Base-by-base conservation (phyloP, 2,888 invertebrate genomes). In the Caenorhabditis wallacei region DNA sequence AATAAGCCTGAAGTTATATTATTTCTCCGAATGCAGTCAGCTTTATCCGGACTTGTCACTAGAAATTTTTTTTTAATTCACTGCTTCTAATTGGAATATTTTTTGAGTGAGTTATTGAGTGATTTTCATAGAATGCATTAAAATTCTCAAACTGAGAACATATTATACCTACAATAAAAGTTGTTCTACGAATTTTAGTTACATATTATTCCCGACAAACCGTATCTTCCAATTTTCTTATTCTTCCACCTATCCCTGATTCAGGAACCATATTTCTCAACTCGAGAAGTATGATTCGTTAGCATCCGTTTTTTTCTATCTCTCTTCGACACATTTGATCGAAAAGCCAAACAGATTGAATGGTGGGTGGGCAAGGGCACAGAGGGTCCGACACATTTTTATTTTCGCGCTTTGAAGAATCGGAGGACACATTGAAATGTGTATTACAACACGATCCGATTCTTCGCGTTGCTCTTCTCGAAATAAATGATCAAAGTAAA, bases 401-500 rank as follows among this genome's bases (percentile, higher is more conserved):
- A 57, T 75, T 43, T 66, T 8, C 10, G 22, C 46, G 63, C 57
- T 66, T 37, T 57, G 40, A 24, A n/a, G 53, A 69, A 69, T 69
- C 63, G 59, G 56, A 68, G 68, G 61, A 59, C 76, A 76, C 68
- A 68, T 68, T 26, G 68, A 78, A 78, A 63, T 69, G 78, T 54
- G 78, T 59, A 69, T 78, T 78, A 78, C 78, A 78, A 78, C 78
- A 24, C 40, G 69, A 57, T 35, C 54, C 24, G 76, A 20, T 24
- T 16, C 8, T 40, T 57, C 24, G 37, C 46, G 35, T 24, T 35
- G 26, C 66, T 69, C 69, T 78, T 76, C 63, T 78, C 48, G 69
- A 78, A 78, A 78, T 63, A 63, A 78, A 78, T 63, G 78, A 78
- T 78, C 69, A 63, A 53, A 54, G 78, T 51, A 18, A 24, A 7